Percentiles rank a stretch among this genome's conserved stretches.
Evolutionary conservation across 1,140 invertebrate species (phyloP).

Genomic region (Probaryconus sp.): DNA sequence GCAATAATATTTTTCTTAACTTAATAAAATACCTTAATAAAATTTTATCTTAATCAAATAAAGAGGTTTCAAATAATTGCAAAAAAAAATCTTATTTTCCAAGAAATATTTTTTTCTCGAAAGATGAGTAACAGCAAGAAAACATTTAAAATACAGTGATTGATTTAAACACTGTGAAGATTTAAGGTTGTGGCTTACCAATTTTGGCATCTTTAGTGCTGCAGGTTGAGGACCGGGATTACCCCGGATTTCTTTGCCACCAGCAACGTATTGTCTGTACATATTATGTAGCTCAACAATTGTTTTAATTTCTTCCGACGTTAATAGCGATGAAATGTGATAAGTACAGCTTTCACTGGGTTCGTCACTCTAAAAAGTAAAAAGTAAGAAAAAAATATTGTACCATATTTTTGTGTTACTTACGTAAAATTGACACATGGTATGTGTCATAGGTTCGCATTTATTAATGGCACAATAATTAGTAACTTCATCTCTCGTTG

Average conservation of each 20-base stretch:
- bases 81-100: no score
- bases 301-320: conserved; percentile 14
- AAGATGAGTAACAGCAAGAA: no score
- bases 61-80: no score
- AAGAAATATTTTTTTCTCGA: no score
- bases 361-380: conserved; percentile 2
- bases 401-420: conserved; percentile 1
- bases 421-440: conserved; percentile 18
- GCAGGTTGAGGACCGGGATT: conserved; percentile 78
- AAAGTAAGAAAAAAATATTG: neutral
- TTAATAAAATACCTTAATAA: neutral
- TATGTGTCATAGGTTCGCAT: conserved; percentile 17
- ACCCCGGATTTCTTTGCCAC: conserved; percentile 76
- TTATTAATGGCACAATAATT: conserved; percentile 31
- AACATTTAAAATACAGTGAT: no score
- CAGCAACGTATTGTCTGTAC: conserved; percentile 75
- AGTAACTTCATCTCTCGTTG: no score
- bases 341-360: conserved; percentile 15
- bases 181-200: conserved; percentile 67
- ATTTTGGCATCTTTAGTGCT: conserved; percentile 77
- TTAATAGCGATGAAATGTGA: conserved; percentile 4
- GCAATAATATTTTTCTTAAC: neutral
- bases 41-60: neutral
- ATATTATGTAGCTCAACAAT: conserved; percentile 71
- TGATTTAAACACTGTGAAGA: no score